Evolutionary conservation across 1,140 invertebrate genomes (phyloP), one percentile per base, ranked within the genome.

Genomic region (Adelges cooleyi): DNA sequence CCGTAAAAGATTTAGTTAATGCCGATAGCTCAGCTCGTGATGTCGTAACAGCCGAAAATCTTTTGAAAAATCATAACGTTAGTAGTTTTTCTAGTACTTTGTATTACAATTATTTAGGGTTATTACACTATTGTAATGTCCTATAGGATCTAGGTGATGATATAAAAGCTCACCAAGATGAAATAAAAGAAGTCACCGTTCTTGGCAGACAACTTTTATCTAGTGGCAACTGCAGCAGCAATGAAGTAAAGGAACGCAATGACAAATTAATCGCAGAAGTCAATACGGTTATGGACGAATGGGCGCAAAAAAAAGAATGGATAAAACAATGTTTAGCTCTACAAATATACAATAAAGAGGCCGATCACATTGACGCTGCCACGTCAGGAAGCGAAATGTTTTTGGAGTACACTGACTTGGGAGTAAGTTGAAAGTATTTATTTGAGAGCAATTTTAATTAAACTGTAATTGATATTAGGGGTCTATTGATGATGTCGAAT

Each of bases 281-380:
- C 70, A 80, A 83, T 65, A 82, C 84, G 3, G 82, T 96, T 1
- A 77, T 80, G 27, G 81, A 83, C 66, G 85, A 84, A 29, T 95
- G 90, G 89, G 76, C 82, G 42, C 82, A 87, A 36, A 94, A 94
- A 73, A 84, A 90, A 23, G 82, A 84, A 52, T 88, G 87, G 81
- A 76, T 95, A 29, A 80, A 86, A 67, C 90, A 95, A 73, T 87
- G 88, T 68, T 77, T 92, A 17, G 89, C 95, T 70, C 76, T 95
- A 52, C 89, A 92, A 76, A 81, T 88, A 66, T 96, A 98, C 76
- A 96, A 95, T 74, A 83, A 90, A 56, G 95, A 99, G 77, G 95
- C 94, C 0, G 94, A 98, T 75, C 90, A 95, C 73, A 94, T 98
- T 67, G 95, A 98, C 77, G 92, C 94, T 0, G 87, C 90, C 4